Conservation (phyloP, 2,113 vertebrate genomes). For the Lota lota region DNA sequence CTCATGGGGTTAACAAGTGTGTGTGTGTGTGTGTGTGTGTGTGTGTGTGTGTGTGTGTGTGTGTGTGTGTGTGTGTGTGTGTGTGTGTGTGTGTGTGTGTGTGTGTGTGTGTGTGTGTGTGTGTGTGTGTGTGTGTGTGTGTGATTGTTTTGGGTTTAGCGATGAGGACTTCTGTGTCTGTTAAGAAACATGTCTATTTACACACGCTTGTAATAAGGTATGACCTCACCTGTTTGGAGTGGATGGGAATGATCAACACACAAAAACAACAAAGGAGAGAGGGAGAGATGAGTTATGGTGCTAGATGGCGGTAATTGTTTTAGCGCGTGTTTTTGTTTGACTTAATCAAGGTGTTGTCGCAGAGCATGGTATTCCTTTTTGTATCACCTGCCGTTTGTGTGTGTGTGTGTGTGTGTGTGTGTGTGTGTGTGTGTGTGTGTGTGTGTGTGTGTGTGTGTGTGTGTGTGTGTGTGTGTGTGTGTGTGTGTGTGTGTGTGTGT, state of each 20-base stretch:
- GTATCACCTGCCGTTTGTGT: conserved; percentile 2
- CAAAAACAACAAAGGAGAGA: conserved; percentile 25
- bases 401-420: neutral
- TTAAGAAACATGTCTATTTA: conserved; percentile 20
- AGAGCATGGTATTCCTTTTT: conserved; percentile 5
- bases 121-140: neutral
- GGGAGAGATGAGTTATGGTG: conserved; percentile 29
- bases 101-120: no score
- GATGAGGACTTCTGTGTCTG: neutral
- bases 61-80: no score
- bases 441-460: neutral
- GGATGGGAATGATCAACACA: conserved; percentile 9
- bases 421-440: neutral
- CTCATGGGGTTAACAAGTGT: no score
- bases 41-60: no score
- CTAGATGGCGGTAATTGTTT: conserved; percentile 38
- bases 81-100: no score
- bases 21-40: no score
- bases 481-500: neutral
- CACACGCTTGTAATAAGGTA: conserved; percentile 37
- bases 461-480: neutral
- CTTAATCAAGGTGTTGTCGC: conserved; percentile 21
- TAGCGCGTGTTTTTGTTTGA: conserved; percentile 1
- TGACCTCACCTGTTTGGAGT: conserved; percentile 56
- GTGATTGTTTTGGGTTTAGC: conserved; percentile 14